Conservation (phyloP, 1,140 invertebrate species). For the Euwallacea similis region DNA sequence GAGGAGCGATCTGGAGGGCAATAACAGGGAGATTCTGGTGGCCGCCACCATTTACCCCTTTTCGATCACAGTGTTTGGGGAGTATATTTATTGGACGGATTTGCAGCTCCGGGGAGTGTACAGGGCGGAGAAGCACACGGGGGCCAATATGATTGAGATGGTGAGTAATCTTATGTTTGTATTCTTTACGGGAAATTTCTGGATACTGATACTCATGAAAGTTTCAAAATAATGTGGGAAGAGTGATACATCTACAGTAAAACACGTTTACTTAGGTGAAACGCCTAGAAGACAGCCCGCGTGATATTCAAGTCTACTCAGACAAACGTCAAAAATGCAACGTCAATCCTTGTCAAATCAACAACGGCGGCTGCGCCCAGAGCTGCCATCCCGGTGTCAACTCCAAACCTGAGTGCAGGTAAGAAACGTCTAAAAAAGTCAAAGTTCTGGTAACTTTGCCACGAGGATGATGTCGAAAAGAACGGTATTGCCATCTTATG, state of each 20-base stretch:
- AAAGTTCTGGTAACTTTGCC: not conserved
- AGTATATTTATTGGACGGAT: slow-evolving; percentile 98
- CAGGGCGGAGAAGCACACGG: slow-evolving; percentile 95
- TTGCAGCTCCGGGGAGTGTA: slow-evolving; percentile 92
- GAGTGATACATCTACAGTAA: not conserved
- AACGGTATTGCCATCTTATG: too few species aligned
- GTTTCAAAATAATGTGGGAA: too few species aligned
- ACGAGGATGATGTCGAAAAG: too few species aligned
- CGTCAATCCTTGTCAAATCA: slow-evolving; percentile 83
- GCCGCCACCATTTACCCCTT: slow-evolving; percentile 95
- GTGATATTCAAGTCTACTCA: slow-evolving; percentile 90
- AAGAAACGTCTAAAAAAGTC: not conserved
- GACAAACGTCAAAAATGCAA: slow-evolving; percentile 76
- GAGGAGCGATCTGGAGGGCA: slow-evolving; percentile 85
- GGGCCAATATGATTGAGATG: slow-evolving; percentile 91
- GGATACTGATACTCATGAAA: too few species aligned
- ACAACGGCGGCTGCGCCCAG: slow-evolving; percentile 95
- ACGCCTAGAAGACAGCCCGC: slow-evolving; percentile 83
- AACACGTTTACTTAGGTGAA: slow-evolving; percentile 54
- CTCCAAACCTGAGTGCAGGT: slow-evolving; percentile 78
- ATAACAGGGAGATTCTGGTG: slow-evolving; percentile 73
- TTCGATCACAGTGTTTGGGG: slow-evolving; percentile 87
- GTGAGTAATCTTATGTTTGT: slow-evolving; percentile 55
- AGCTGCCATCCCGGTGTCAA: slow-evolving; percentile 89
- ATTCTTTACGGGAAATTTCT: too few species aligned